phyloP scores from a whole-genome alignment of 1,140 invertebrate genomes.

The Zaprionus kolodkinae region DNA sequence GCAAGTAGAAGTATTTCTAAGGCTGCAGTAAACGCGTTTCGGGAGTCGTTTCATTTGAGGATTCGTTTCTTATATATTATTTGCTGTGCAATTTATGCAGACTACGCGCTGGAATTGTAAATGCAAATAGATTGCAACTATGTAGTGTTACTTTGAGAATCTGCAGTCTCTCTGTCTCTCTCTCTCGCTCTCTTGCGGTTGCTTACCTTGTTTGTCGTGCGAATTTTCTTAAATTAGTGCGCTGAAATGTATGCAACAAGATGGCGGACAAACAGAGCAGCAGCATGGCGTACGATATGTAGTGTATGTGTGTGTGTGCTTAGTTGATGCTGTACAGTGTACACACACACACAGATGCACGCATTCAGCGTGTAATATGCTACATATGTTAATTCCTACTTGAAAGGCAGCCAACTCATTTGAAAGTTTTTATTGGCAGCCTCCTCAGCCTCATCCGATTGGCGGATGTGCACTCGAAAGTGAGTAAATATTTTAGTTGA shows the following conservation, averaged over 20 bases:
- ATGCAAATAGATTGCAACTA: too few species aligned
- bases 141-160: too few species aligned
- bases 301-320: too few species aligned
- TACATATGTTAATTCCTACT: constrained; percentile 49
- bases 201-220: constrained; percentile 41
- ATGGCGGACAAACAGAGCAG: constrained; percentile 1
- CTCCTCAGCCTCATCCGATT: too few species aligned
- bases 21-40: not conserved
- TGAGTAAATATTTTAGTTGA: constrained; percentile 64
- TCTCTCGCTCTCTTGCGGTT: not conserved
- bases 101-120: too few species aligned
- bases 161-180: too few species aligned
- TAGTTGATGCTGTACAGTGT: not conserved
- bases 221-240: constrained; percentile 71
- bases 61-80: constrained; percentile 42
- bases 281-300: not conserved
- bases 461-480: constrained; percentile 37
- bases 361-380: not conserved
- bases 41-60: constrained; percentile 1
- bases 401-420: constrained; percentile 40
- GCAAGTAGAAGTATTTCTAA: not conserved
- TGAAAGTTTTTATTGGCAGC: constrained; percentile 50
- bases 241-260: constrained; percentile 48
- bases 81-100: constrained; percentile 52
- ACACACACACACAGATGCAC: not conserved